phyloP scores from a whole-genome alignment of 2,113 vertebrate species.

The Sinocyclocheilus grahami region DNA sequence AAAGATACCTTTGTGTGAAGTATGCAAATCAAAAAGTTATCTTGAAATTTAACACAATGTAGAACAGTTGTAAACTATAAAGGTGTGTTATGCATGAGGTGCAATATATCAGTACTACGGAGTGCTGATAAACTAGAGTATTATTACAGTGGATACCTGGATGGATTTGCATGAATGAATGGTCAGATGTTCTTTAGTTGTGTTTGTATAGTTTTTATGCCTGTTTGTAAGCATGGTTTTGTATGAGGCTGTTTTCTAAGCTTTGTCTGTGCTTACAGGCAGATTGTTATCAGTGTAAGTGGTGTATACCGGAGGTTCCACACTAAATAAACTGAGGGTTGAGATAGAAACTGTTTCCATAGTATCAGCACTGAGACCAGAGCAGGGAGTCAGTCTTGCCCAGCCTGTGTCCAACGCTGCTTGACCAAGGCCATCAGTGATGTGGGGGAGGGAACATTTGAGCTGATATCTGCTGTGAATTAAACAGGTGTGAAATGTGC shows the following conservation, averaged over 20 bases:
- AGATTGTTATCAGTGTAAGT: conserved; percentile 30
- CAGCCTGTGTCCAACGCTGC: conserved; percentile 35
- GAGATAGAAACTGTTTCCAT: conserved; percentile 55
- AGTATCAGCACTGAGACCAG: conserved; percentile 58
- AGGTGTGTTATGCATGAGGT: background rate
- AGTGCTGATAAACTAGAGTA: conserved; percentile 4
- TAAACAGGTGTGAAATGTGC: conserved; percentile 64
- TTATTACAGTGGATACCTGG: background rate
- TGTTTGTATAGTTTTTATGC: background rate
- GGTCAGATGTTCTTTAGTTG: background rate
- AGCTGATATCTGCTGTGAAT: conserved; percentile 62
- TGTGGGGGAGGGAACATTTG: background rate
- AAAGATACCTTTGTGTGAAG: conserved; percentile 19
- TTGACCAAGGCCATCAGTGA: conserved; percentile 68
- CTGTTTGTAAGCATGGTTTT: background rate
- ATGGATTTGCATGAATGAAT: conserved; percentile 23
- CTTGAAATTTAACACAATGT: conserved; percentile 9
- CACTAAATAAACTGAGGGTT: conserved; percentile 44
- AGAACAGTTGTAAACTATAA: conserved; percentile 4
- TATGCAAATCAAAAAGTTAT: conserved; percentile 39
- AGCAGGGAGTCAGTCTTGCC: conserved; percentile 53
- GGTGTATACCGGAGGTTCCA: conserved; percentile 18
- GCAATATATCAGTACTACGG: background rate
- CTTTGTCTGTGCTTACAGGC: background rate
- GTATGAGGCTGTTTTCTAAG: background rate